Evolutionary conservation across 35 echinoderm and acorn worm genomes (phyloP), one percentile per base, ranked within the genome.

Genomic region (Stichopus chloronotus): DNA sequence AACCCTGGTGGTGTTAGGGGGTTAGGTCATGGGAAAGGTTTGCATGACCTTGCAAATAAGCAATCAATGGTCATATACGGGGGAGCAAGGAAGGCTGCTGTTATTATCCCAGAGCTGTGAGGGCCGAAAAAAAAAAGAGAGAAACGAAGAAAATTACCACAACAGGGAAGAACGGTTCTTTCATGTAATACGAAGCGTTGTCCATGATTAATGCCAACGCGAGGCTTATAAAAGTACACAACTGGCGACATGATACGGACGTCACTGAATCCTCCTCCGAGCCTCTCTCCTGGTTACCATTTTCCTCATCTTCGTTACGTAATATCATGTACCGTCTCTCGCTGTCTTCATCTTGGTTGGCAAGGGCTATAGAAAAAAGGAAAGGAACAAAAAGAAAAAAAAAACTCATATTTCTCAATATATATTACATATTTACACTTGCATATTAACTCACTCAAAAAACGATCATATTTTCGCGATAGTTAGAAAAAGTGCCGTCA

Each of bases 171-270:
- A 89, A 89, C 9, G 87, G 87, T 71, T 89, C 87, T 30, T 89
- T 89, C 87, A 89, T 89, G 30, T 89, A 89, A 61, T 89, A 89
- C 14, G 87, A 89, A 21, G 87, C 87, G 60, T 89, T 89, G 52
- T 89, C 87, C 87, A 89, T 89, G 22, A 89, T 89, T 23, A 89
- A 52, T 8, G 87, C 87, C 52, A 89, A 11, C 20, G 87, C 87
- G 6, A 89, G 30, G 24, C 87, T 54, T 14, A 89, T 53, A 53
- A 89, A 89, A 5, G 87, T 89, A 72, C 87, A 89, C 7, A 89
- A 21, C 61, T 89, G 59, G 14, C 43, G 21, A 19, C 58, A 71
- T 13, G 87, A 71, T 72, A 71, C 6, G 0, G 57, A 58, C 1
- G 57, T 61, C 19, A 54, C 65, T 24, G 59, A 52, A 9, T 52